These are phyloP conservation scores for Ceriagrion tenellum DNA, from an alignment of 2,888 invertebrate species.

Conservation along the genomic window DNA sequence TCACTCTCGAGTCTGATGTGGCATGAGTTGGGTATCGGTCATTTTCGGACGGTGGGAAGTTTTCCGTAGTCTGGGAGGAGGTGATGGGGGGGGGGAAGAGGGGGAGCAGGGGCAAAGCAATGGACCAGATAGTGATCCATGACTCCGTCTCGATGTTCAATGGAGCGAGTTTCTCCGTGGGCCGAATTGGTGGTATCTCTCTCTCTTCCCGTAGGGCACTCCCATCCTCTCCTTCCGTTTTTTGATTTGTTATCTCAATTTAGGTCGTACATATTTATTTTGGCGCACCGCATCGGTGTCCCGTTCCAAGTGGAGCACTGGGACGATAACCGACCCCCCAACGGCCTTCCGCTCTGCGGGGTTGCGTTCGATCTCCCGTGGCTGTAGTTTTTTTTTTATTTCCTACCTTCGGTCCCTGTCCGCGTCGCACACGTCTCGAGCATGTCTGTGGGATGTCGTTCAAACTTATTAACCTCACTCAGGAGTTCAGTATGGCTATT, in stretches of 20 bases:
- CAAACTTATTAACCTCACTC: no score
- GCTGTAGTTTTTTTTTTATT: background rate
- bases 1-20: background rate
- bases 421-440: no score
- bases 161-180: background rate
- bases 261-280: background rate
- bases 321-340: background rate
- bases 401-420: no score
- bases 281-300: background rate
- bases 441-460: no score
- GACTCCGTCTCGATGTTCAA: background rate
- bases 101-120: conserved; percentile 25
- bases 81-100: no score
- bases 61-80: background rate
- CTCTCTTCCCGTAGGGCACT: background rate
- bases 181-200: background rate
- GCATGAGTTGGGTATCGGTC: background rate
- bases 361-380: background rate
- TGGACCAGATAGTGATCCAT: conserved; percentile 47
- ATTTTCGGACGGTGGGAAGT: background rate
- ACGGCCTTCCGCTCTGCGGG: background rate
- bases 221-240: background rate
- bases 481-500: no score
- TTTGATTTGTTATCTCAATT: background rate
- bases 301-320: background rate